These are phyloP conservation scores for Lapara coniferarum DNA, from an alignment of 2,888 invertebrate species.

Conservation along the genomic window DNA sequence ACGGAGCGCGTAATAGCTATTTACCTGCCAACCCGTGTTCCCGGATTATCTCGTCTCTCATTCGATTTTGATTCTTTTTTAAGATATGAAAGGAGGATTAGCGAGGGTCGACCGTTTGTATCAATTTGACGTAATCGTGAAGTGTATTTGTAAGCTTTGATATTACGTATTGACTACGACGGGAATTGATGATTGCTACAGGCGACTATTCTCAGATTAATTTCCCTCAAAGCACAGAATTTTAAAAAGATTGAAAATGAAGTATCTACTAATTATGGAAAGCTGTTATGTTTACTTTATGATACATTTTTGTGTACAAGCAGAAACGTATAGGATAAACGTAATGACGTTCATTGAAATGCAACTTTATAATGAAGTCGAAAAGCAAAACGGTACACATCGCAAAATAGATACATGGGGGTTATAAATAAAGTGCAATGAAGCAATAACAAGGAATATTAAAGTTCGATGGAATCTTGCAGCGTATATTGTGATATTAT, in stretches of 20 bases:
- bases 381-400: neutral
- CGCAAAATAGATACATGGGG: conserved; percentile 9
- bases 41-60: conserved; percentile 66
- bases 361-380: neutral
- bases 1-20: conserved; percentile 80
- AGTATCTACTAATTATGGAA: too few relatives aligned
- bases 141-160: conserved; percentile 19
- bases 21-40: conserved; percentile 71
- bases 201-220: too few relatives aligned
- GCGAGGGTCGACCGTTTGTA: conserved; percentile 53
- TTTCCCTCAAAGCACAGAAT: too few relatives aligned
- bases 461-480: conserved; percentile 19
- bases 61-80: conserved; percentile 71
- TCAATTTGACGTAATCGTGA: conserved; percentile 24
- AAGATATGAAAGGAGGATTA: conserved; percentile 62
- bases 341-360: neutral
- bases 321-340: too few relatives aligned
- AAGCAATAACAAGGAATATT: conserved; percentile 18
- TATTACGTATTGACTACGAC: neutral
- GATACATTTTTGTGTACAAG: too few relatives aligned
- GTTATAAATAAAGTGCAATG: conserved; percentile 18
- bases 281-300: too few relatives aligned
- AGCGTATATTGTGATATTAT: conserved; percentile 17
- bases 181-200: neutral
- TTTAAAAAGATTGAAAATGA: too few relatives aligned